Evolutionary conservation across 2,113 vertebrate species (phyloP).

Genomic region (Ia io): DNA sequence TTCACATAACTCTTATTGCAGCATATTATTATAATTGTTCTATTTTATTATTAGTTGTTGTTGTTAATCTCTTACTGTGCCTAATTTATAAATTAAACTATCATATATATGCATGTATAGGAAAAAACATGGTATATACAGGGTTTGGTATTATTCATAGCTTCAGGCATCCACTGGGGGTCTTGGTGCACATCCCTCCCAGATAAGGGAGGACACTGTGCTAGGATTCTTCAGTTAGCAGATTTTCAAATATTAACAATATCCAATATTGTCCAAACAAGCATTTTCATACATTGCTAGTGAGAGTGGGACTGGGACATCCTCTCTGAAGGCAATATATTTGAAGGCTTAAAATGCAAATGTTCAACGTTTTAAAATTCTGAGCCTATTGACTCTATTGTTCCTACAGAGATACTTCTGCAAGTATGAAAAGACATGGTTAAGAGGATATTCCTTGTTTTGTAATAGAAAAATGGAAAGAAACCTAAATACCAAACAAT

Average conservation of each 20-base stretch:
- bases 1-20: neutral
- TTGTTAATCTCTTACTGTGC: neutral
- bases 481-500: neutral
- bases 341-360: neutral
- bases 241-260: neutral
- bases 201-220: neutral
- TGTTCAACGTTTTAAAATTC: neutral
- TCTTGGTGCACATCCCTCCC: neutral
- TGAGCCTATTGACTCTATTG: neutral
- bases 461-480: neutral
- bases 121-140: neutral
- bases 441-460: neutral
- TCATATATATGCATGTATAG: neutral
- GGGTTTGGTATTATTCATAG: neutral
- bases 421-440: neutral
- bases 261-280: neutral
- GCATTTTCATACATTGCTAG: neutral
- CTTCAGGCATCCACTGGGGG: neutral
- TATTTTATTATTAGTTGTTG: neutral
- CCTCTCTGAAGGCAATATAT: neutral
- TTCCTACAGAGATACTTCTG: neutral
- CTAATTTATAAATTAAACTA: neutral
- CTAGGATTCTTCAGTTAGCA: neutral
- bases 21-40: neutral
- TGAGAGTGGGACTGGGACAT: neutral